Evolutionary conservation across 2,888 invertebrate genomes (phyloP).

Genomic region (Hypomecis punctinalis): DNA sequence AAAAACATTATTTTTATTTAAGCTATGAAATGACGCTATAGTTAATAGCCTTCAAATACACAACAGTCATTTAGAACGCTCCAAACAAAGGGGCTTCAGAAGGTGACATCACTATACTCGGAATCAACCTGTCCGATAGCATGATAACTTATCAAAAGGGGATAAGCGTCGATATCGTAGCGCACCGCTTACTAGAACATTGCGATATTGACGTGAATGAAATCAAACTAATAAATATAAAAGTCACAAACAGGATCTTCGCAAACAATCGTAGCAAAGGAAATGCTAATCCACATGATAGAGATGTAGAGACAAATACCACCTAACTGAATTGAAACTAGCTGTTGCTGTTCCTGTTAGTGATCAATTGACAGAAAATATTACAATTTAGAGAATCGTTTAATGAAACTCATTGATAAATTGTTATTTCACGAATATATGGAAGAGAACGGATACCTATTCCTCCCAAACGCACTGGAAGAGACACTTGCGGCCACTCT

Average conservation of each 20-base stretch:
- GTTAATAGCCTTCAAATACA: conserved; percentile 10
- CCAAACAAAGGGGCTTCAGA: conserved; percentile 41
- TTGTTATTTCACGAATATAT: too few relatives aligned
- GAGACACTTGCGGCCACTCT: too few relatives aligned
- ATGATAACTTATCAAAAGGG: conserved; percentile 37
- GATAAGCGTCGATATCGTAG: conserved; percentile 31
- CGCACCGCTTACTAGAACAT: conserved; percentile 25
- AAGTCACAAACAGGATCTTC: neutral
- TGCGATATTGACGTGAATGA: conserved; percentile 18
- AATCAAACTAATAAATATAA: conserved; percentile 8
- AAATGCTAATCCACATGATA: neutral
- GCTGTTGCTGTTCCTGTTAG: too few relatives aligned
- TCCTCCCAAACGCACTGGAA: too few relatives aligned
- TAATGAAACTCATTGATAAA: too few relatives aligned
- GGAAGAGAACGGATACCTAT: too few relatives aligned
- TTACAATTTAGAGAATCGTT: too few relatives aligned
- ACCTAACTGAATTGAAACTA: too few relatives aligned
- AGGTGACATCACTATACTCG: conserved; percentile 40
- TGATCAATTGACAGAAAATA: too few relatives aligned
- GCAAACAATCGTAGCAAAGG: neutral
- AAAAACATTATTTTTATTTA: too few relatives aligned
- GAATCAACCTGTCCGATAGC: conserved; percentile 36
- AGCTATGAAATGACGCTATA: too few relatives aligned
- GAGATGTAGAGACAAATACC: neutral
- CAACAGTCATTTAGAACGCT: conserved; percentile 11